Evolutionary conservation across 2,113 vertebrate species (phyloP).

Genomic region (Oreochromis niloticus): DNA sequence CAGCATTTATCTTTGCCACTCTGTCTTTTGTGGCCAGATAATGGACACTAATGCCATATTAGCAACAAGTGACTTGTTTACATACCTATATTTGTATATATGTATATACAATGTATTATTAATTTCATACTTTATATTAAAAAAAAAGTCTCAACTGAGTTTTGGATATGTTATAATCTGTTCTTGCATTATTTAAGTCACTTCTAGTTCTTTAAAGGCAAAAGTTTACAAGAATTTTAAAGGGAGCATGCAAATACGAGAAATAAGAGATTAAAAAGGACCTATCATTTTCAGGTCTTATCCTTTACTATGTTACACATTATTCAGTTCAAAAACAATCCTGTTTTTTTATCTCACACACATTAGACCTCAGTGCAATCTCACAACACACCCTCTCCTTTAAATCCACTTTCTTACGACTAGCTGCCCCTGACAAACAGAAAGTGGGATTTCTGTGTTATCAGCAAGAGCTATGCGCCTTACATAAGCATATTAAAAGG

Average conservation of each 20-base stretch:
- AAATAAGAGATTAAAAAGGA: background rate
- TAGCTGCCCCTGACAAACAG: background rate
- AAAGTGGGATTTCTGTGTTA: background rate
- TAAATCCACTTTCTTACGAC: background rate
- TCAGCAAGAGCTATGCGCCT: background rate
- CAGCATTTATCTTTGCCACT: background rate
- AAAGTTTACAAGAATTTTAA: background rate
- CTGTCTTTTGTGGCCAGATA: background rate
- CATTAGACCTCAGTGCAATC: background rate
- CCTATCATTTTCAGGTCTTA: background rate
- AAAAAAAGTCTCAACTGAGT: background rate
- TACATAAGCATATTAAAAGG: no score
- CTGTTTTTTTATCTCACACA: background rate
- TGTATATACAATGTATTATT: background rate
- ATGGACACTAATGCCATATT: background rate
- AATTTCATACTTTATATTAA: constrained; percentile 17
- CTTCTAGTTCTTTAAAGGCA: background rate
- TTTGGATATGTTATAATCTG: background rate
- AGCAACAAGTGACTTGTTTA: constrained; percentile 29
- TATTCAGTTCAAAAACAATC: background rate
- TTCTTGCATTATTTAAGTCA: background rate
- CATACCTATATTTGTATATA: constrained; percentile 24
- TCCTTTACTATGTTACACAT: background rate
- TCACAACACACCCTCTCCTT: background rate
- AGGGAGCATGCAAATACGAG: background rate